A percentile compares a stretch with the other conserved stretches of the same genome.
These are phyloP conservation scores for Hassar affinis DNA, from an alignment of 2,113 vertebrate species.

Conservation along the genomic window DNA sequence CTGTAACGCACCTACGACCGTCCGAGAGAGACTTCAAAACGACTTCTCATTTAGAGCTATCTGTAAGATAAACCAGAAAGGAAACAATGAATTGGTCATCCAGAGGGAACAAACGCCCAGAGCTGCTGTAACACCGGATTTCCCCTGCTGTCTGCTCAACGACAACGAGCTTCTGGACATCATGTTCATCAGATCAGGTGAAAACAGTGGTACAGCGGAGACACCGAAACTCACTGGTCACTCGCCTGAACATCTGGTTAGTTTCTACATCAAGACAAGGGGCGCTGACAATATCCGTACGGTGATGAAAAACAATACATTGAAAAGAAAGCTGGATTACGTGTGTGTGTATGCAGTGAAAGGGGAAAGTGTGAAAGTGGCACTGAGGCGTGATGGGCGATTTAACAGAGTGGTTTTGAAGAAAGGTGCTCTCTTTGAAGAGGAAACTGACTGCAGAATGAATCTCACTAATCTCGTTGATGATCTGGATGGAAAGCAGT, in stretches of 20 bases:
- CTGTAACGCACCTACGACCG: conserved; percentile 2
- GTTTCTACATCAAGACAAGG: conserved; percentile 36
- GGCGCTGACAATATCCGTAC: neutral
- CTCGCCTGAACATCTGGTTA: neutral
- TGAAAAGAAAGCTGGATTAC: neutral
- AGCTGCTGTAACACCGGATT: conserved; percentile 20
- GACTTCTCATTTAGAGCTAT: neutral
- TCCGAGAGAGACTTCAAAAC: conserved; percentile 20
- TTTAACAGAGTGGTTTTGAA: neutral
- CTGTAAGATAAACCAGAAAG: neutral
- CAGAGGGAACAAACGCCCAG: neutral
- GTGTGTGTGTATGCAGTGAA: conserved; percentile 43
- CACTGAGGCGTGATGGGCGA: conserved; percentile 40
- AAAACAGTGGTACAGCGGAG: too few species aligned
- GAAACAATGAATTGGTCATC: conserved; percentile 26
- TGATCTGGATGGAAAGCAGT: conserved; percentile 17
- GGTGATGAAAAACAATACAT: neutral
- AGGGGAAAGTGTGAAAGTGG: conserved; percentile 24
- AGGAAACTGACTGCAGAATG: neutral
- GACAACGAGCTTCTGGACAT: conserved; percentile 35
- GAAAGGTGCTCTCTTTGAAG: neutral
- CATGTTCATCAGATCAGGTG: neutral
- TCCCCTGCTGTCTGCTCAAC: conserved; percentile 44
- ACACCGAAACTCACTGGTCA: neutral
- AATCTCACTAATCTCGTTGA: neutral